Evolutionary conservation across 1,140 invertebrate species (phyloP), one percentile per base, ranked within the genome.

Genomic region (Metopolophium dirhodum): DNA sequence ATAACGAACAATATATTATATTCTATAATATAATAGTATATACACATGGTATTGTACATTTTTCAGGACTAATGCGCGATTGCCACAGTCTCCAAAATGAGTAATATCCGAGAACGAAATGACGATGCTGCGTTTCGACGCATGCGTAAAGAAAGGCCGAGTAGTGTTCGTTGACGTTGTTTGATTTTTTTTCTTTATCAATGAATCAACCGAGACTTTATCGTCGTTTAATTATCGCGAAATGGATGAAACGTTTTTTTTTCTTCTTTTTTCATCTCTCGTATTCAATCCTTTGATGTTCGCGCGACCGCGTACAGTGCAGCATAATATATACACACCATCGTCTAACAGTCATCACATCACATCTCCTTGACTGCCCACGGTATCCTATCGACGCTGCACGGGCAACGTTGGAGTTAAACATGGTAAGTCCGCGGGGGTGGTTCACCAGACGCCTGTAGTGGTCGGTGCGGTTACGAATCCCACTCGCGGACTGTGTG

Each of bases 1-100:
- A 77, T 77, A 77, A 77, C 83, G 23, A 85, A 85, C 83, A 85
- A 85, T 85, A 41, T 85, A 41, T 83, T 83, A 23, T 83, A 41
- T 82, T 82, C 6, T 82, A 82, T 82, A 37, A 37, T 37, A 41
- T 83, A 83, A 41, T 22, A 20, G 2, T 37, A 26, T 6, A 41
- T 2, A 30, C 83, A 77, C 26, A 30, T 22, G 23, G 37, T 85
- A 41, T 41, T 41, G 82, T 41, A 83, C 20, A 41, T 83, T 37
- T 41, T 37, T 41, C 61, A n/a, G 30, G 14, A 77, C 30, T 77
- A 77, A 77, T 77, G 30, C n/a, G 22, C 20, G 82, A 83, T 83
- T 77, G 30, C n/a, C 61, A 8, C 30, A 30, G 30, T n/a, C 30
- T 35, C 83, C 83, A 41, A 85, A 85, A 85, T 85, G 83, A 85